These are phyloP conservation scores for Tanytarsus gracilentus DNA, from an alignment of 2,888 invertebrate species.

Conservation along the genomic window DNA sequence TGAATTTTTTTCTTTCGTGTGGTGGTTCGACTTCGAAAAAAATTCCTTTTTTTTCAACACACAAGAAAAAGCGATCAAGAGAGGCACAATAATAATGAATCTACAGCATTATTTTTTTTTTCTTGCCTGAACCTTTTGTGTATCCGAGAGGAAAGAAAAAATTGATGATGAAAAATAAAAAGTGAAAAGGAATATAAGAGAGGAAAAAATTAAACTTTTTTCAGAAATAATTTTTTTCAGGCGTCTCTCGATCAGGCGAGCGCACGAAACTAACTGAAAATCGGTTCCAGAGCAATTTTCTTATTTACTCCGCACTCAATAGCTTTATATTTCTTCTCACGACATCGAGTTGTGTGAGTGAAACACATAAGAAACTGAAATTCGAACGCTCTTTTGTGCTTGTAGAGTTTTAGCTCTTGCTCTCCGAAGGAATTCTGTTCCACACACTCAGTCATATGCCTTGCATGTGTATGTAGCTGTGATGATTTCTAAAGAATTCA, in stretches of 20 bases:
- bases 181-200: background rate
- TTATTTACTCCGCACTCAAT: constrained; percentile 6
- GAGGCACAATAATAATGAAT: constrained; percentile 23
- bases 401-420: constrained; percentile 15
- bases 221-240: constrained; percentile 4
- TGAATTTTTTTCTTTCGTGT: constrained; percentile 2
- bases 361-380: constrained; percentile 16
- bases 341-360: background rate
- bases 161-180: constrained; percentile 4
- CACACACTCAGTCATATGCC: background rate
- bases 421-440: background rate
- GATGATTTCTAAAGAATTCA: constrained; percentile 22
- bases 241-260: constrained; percentile 18
- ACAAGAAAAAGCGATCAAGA: constrained; percentile 4
- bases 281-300: constrained; percentile 5
- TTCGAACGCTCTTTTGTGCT: constrained; percentile 8
- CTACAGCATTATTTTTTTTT: constrained; percentile 5
- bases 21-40: background rate
- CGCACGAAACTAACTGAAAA: constrained; percentile 21
- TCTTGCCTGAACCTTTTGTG: constrained; percentile 23
- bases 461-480: background rate
- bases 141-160: background rate
- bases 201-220: background rate
- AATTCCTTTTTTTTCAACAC: constrained; percentile 2
- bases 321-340: background rate